A percentile compares a stretch with the other conserved stretches of the same genome.
These are phyloP conservation scores for Micoletzkya japonica DNA, from an alignment of 2,888 invertebrate species.

Conservation along the genomic window DNA sequence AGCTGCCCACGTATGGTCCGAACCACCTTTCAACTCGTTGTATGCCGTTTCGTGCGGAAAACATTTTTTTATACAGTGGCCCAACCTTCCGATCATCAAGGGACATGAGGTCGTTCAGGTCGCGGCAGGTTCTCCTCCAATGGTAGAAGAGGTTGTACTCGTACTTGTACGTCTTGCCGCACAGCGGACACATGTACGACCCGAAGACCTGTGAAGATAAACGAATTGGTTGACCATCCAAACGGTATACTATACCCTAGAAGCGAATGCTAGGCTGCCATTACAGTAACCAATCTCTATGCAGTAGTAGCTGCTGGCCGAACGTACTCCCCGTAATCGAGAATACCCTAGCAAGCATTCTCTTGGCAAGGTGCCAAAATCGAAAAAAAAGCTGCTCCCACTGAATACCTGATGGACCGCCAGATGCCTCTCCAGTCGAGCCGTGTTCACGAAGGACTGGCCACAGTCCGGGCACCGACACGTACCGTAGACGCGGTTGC, in stretches of 20 bases:
- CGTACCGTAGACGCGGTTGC: slow-evolving; percentile 50
- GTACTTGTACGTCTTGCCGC: slow-evolving; percentile 59
- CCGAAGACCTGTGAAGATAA: slow-evolving; percentile 36
- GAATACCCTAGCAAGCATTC: too few species aligned
- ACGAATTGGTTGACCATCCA: not conserved
- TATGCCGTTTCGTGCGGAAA: too few species aligned
- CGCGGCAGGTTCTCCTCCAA: slow-evolving; percentile 57
- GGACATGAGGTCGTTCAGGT: slow-evolving; percentile 48
- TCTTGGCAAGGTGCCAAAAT: too few species aligned
- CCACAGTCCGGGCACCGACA: slow-evolving; percentile 52
- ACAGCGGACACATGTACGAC: slow-evolving; percentile 52
- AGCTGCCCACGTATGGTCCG: too few species aligned
- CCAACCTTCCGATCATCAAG: slow-evolving; percentile 29
- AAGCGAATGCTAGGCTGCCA: too few species aligned
- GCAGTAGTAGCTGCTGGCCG: too few species aligned
- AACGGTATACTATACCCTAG: not conserved
- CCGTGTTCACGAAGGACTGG: slow-evolving; percentile 55
- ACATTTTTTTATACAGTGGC: too few species aligned
- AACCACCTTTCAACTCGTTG: too few species aligned
- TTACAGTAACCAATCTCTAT: too few species aligned
- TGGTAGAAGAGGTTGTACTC: slow-evolving; percentile 61
- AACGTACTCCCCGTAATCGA: too few species aligned
- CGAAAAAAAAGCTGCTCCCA: not conserved
- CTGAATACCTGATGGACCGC: slow-evolving; percentile 57
- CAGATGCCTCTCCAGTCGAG: slow-evolving; percentile 55